phyloP scores from a whole-genome alignment of 2,797 vertebrate species.

The Tolypeutes matacus region DNA sequence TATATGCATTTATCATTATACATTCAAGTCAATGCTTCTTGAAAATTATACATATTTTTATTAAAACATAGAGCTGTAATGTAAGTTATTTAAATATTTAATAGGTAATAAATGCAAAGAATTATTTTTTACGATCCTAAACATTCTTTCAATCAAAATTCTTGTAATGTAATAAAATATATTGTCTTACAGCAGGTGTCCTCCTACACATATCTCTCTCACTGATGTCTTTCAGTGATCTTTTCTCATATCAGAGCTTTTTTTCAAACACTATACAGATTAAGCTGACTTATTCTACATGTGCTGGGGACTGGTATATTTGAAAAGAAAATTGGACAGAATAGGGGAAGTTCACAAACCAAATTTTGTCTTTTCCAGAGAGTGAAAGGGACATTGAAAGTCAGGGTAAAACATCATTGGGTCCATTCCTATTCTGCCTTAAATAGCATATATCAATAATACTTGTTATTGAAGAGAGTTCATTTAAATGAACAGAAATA shows the following conservation, averaged over 20 bases:
- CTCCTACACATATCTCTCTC: not conserved
- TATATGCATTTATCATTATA: constrained; percentile 44
- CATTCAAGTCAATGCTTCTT: constrained; percentile 25
- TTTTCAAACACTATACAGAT: not conserved
- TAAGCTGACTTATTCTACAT: not conserved
- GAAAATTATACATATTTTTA: constrained; percentile 10
- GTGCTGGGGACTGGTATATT: not conserved
- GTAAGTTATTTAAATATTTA: constrained; percentile 59
- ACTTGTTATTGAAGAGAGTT: not conserved
- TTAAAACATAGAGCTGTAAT: not conserved
- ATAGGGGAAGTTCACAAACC: not conserved
- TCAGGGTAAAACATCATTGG: not conserved
- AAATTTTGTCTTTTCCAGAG: constrained; percentile 13
- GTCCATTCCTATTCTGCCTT: not conserved
- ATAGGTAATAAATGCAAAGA: constrained; percentile 21
- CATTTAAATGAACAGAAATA: not conserved
- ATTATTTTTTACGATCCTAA: constrained; percentile 9
- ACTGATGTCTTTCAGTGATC: not conserved
- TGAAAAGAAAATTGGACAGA: not conserved
- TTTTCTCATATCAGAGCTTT: constrained; percentile 7
- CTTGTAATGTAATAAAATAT: not conserved
- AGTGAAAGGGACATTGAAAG: not conserved
- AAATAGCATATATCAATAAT: not conserved
- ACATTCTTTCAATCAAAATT: constrained; percentile 39
- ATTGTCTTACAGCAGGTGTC: not conserved